A percentile compares a stretch with the other conserved stretches of the same genome.
These are phyloP conservation scores for Myotis lucifugus DNA, from an alignment of 2,113 vertebrate genomes.

Conservation along the genomic window DNA sequence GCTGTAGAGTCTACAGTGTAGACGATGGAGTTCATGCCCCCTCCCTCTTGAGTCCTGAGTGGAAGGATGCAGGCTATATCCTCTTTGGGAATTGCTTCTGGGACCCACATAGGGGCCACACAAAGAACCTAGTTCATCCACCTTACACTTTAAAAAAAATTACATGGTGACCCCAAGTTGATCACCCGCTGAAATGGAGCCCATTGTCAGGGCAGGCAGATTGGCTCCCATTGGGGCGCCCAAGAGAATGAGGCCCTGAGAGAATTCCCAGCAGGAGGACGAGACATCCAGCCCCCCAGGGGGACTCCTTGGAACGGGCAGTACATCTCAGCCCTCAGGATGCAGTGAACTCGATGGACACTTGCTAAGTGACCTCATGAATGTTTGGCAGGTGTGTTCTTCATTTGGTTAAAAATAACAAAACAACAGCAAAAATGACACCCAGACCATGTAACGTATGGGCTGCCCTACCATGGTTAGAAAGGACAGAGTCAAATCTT, in stretches of 20 bases:
- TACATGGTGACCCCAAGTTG: background rate
- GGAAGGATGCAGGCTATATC: background rate
- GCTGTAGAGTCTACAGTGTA: no score
- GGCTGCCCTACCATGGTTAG: background rate
- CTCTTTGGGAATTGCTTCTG: background rate
- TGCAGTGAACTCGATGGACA: accelerated
- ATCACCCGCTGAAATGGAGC: background rate
- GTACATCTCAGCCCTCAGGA: background rate
- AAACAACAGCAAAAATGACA: background rate
- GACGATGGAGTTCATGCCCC: no score
- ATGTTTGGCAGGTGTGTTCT: background rate
- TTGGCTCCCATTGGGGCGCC: background rate
- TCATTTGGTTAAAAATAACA: background rate
- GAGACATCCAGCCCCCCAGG: no score
- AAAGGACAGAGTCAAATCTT: background rate
- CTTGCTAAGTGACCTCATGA: background rate
- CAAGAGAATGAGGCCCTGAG: background rate
- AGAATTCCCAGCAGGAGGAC: background rate
- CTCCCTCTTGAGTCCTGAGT: background rate
- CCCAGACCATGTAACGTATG: accelerated
- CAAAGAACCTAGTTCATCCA: background rate
- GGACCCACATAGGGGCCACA: background rate
- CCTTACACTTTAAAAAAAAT: background rate
- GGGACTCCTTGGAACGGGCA: background rate
- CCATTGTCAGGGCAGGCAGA: background rate